Evolutionary conservation across 2,888 invertebrate species (phyloP).

Genomic region (Drosophila subquinaria): DNA sequence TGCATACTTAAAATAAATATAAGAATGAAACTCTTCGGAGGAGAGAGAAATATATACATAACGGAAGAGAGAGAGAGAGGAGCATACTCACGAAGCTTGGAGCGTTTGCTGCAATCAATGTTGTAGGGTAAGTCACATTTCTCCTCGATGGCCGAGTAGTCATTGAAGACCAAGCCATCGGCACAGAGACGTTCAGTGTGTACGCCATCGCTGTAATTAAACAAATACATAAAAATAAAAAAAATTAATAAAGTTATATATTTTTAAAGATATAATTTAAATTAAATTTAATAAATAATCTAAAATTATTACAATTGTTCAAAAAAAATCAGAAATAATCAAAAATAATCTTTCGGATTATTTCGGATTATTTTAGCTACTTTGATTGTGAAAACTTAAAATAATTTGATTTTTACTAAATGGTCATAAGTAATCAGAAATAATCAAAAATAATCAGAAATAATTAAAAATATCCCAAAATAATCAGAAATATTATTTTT

Average conservation of each 20-base stretch:
- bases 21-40: background rate
- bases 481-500: no score
- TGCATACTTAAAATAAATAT: constrained; percentile 48
- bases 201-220: constrained; percentile 88
- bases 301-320: no score
- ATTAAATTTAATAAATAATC: no score
- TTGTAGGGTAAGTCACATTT: constrained; percentile 95
- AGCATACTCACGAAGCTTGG: constrained; percentile 91
- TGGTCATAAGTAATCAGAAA: no score
- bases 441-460: no score
- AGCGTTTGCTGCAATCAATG: constrained; percentile 92
- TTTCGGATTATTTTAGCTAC: no score
- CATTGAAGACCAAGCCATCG: constrained; percentile 96
- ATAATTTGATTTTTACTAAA: no score
- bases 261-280: no score
- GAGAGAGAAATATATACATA: background rate
- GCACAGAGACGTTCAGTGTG: constrained; percentile 93
- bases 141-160: constrained; percentile 92
- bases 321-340: no score
- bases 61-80: background rate
- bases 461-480: no score
- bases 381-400: background rate
- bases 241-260: background rate
- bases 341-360: no score
- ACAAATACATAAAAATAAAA: background rate